phyloP scores from a whole-genome alignment of 1,140 invertebrate genomes.

The Asbolus verrucosus region DNA sequence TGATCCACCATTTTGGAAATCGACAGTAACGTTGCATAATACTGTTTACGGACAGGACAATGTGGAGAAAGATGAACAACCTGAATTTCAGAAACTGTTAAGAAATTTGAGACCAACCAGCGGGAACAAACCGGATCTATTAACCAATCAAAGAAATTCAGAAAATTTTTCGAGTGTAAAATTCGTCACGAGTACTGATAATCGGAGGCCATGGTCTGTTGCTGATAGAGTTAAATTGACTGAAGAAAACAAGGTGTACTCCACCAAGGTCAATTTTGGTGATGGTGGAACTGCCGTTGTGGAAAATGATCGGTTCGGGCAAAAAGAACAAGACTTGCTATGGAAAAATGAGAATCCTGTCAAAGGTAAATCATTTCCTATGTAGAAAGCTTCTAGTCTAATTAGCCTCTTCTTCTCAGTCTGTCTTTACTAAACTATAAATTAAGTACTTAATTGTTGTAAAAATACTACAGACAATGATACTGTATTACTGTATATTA shows the following conservation, averaged over 20 bases:
- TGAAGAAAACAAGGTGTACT: slow-evolving; percentile 67
- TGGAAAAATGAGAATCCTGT: slow-evolving; percentile 12
- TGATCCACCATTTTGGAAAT: slow-evolving; percentile 64
- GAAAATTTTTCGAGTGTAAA: slow-evolving; percentile 52
- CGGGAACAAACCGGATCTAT: slow-evolving; percentile 48
- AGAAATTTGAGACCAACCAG: slow-evolving; percentile 60
- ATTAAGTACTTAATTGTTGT: slow-evolving; percentile 10
- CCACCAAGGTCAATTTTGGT: slow-evolving; percentile 71
- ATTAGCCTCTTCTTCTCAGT: slow-evolving; percentile 9
- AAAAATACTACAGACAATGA: background rate
- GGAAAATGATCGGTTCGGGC: slow-evolving; percentile 53
- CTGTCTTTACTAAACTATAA: slow-evolving; percentile 36
- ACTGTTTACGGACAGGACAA: slow-evolving; percentile 46
- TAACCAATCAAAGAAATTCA: slow-evolving; percentile 22
- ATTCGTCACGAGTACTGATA: slow-evolving; percentile 52
- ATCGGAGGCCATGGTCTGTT: slow-evolving; percentile 65
- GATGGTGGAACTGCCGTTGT: slow-evolving; percentile 65
- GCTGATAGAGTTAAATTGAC: slow-evolving; percentile 65
- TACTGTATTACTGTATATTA: slow-evolving; percentile 13
- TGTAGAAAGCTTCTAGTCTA: slow-evolving; percentile 36
- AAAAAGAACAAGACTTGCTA: background rate
- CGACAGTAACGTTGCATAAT: slow-evolving; percentile 64
- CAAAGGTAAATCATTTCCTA: slow-evolving; percentile 12
- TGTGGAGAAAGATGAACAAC: slow-evolving; percentile 53
- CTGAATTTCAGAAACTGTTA: slow-evolving; percentile 64